A percentile compares a stretch with the other conserved stretches of the same genome.
These are phyloP conservation scores for Acrocephalus kingi DNA, from an alignment of 2,113 vertebrate genomes.

Conservation along the genomic window DNA sequence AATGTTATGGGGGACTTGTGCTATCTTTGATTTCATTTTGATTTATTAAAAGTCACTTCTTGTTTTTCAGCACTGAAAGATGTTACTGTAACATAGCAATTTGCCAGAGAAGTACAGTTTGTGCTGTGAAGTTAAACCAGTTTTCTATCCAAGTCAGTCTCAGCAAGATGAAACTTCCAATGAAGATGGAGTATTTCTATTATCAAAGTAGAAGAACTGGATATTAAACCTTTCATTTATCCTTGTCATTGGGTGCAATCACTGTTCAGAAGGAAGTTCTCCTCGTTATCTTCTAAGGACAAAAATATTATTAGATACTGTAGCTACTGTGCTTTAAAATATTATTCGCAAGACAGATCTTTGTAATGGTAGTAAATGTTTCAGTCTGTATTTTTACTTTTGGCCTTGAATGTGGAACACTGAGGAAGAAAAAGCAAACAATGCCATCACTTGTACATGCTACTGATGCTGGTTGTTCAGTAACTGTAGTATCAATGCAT, in stretches of 20 bases:
- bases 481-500: conserved; percentile 48
- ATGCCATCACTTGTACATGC: neutral
- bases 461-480: neutral
- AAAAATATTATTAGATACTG: conserved; percentile 7
- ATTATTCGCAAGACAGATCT: neutral
- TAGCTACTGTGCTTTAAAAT: conserved; percentile 13
- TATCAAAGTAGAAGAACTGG: conserved; percentile 54
- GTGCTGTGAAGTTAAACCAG: conserved; percentile 40
- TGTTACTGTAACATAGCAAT: conserved; percentile 46
- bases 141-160: conserved; percentile 50
- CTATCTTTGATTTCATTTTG: conserved; percentile 32
- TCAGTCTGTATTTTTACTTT: neutral
- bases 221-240: conserved; percentile 66
- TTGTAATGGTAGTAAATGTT: conserved; percentile 9
- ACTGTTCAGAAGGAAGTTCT: conserved; percentile 41
- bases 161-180: conserved; percentile 44
- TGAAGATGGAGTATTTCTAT: conserved; percentile 64
- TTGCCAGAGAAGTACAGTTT: conserved; percentile 37
- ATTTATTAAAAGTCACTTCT: conserved; percentile 55
- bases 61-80: conserved; percentile 30
- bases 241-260: conserved; percentile 54
- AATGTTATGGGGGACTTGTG: neutral
- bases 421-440: neutral
- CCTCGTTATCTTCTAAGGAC: conserved; percentile 30
- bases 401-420: neutral